Evolutionary conservation across 2,797 vertebrate species (phyloP).

Genomic region (Sternotherus odoratus): DNA sequence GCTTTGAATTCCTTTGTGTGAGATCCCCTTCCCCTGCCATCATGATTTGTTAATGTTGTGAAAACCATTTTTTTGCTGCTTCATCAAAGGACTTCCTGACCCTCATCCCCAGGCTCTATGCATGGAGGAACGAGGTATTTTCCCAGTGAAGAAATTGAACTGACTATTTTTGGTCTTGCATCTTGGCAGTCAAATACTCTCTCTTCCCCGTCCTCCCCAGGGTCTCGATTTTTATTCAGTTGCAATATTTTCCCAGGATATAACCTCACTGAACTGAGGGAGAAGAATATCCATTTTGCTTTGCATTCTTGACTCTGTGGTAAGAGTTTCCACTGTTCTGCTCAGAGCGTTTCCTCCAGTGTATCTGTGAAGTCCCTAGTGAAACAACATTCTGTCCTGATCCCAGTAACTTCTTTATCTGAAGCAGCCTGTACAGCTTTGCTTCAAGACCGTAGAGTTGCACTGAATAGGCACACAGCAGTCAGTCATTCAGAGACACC

Average conservation of each 20-base stretch:
- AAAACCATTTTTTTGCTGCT: background rate
- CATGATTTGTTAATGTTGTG: background rate
- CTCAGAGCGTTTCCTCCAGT: background rate
- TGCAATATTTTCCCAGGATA: background rate
- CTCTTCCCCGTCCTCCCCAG: background rate
- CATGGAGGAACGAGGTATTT: background rate
- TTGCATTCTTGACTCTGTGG: slow-evolving; percentile 11
- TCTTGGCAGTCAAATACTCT: rapidly evolving
- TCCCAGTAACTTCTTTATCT: slow-evolving; percentile 42
- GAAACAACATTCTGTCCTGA: slow-evolving; percentile 28
- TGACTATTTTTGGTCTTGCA: background rate
- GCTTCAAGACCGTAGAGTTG: slow-evolving; percentile 43
- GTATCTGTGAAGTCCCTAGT: slow-evolving; percentile 29
- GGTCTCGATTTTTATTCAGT: background rate
- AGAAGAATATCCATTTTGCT: slow-evolving; percentile 3
- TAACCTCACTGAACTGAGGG: background rate
- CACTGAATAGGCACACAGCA: background rate
- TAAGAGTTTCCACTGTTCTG: slow-evolving; percentile 43
- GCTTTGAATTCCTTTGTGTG: background rate
- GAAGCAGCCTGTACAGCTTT: slow-evolving; percentile 60
- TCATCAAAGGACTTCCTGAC: background rate
- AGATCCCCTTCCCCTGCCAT: background rate
- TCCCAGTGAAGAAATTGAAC: background rate
- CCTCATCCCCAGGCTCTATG: background rate
- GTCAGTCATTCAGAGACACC: slow-evolving; percentile 27